Percentiles rank a stretch among this genome's conserved stretches.
These are phyloP conservation scores for Elgaria multicarinata DNA, from an alignment of 2,113 vertebrate genomes.

Conservation along the genomic window DNA sequence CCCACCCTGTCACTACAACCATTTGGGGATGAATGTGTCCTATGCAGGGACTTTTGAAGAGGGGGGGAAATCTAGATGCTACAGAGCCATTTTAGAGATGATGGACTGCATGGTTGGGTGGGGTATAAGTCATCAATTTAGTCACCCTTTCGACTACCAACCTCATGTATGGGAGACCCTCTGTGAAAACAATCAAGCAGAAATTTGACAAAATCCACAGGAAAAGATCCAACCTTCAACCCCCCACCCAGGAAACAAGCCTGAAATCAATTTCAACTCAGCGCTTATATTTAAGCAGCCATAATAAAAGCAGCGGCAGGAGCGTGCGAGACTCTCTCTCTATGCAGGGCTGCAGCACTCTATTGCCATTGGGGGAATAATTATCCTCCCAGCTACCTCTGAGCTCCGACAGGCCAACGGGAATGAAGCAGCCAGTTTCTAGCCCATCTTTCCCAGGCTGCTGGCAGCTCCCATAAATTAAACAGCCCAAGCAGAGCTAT, in stretches of 20 bases:
- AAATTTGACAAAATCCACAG: background rate
- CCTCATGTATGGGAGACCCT: background rate
- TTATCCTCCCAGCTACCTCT: conserved; percentile 11
- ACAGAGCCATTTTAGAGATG: background rate
- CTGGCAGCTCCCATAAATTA: conserved; percentile 17
- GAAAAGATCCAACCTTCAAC: background rate
- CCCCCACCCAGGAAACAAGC: background rate
- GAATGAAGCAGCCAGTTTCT: background rate
- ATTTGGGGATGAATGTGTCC: background rate
- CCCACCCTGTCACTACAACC: background rate
- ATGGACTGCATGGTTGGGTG: background rate
- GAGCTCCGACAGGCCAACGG: background rate
- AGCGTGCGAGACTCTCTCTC: background rate
- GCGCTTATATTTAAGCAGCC: background rate
- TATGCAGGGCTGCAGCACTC: background rate
- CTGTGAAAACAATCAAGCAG: background rate
- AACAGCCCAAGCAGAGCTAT: conserved; percentile 7
- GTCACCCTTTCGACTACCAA: background rate
- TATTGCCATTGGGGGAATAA: conserved; percentile 16
- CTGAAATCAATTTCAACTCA: conserved; percentile 3
- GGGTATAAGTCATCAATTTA: background rate
- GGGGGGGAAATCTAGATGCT: too few species aligned
- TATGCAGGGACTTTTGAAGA: background rate
- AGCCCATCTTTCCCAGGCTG: background rate
- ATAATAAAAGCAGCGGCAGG: background rate